These are phyloP conservation scores for Onychostruthus taczanowskii DNA, from an alignment of 2,113 vertebrate species.

Conservation along the genomic window DNA sequence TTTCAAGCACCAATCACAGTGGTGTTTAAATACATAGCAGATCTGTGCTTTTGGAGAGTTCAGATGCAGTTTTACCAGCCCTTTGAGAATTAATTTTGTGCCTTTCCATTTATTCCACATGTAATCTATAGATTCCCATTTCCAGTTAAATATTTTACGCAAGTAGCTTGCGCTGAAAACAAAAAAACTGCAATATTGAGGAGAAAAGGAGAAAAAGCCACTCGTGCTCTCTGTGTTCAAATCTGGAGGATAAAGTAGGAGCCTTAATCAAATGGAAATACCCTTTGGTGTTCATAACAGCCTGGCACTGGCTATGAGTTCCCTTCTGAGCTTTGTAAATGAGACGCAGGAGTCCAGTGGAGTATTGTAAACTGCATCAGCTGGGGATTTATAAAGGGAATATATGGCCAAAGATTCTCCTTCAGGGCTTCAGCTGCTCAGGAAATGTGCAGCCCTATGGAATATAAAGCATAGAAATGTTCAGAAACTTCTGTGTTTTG, in stretches of 20 bases:
- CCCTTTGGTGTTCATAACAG: not conserved
- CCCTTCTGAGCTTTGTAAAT: not conserved
- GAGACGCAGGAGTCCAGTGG: not conserved
- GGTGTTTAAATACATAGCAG: not conserved
- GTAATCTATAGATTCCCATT: not conserved
- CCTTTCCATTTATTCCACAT: not conserved
- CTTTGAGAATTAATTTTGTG: not conserved
- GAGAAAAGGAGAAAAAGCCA: not conserved
- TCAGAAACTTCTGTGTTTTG: not conserved
- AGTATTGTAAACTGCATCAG: slow-evolving; percentile 5
- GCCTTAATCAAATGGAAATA: not conserved
- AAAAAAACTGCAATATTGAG: not conserved
- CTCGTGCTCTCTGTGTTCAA: not conserved
- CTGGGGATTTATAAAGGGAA: slow-evolving; percentile 11
- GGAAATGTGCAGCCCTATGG: not conserved
- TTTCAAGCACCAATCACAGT: not conserved
- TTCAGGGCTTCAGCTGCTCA: not conserved
- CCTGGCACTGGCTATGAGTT: not conserved
- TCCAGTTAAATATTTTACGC: not conserved
- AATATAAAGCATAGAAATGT: not conserved
- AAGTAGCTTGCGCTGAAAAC: not conserved
- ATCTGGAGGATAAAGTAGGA: not conserved
- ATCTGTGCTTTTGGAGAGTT: not conserved
- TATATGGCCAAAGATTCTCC: slow-evolving; percentile 2
- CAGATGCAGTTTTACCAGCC: not conserved